Evolutionary conservation across 2,888 invertebrate genomes (phyloP), one percentile per base, ranked within the genome.

Genomic region (Magallana nippona): DNA sequence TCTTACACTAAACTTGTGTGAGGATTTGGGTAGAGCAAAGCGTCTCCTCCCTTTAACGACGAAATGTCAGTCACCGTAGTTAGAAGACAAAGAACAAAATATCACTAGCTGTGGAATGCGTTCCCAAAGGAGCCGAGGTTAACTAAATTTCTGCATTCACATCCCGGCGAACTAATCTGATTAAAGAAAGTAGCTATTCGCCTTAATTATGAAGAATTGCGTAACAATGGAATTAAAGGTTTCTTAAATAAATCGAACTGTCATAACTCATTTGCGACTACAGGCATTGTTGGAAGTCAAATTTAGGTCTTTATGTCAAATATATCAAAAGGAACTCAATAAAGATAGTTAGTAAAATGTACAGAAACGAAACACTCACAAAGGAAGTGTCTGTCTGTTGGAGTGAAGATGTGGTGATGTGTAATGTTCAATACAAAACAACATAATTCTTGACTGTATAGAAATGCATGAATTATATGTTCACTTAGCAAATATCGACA

Each of bases 121-220:
- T 10, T 71, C 71, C 71, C 71, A 22, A 22, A 32, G 15, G 71
- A 71, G 15, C 2, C 22, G 15, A 71, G 71, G 71, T 71, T 71
- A 71, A 71, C 71, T 13, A 71, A 71, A 71, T 71, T 71, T 71
- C 22, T 32, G 15, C 32, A 13, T 71, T 71, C 71, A 71, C 71
- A 71, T 71, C 15, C 22, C 11, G 71, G 32, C 71, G 27, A 8
- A 15, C 15, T 71, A 71, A 71, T 71, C 71, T 27, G 27, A 71
- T 71, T 71, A 71, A 63, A 71, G 22, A 15, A 22, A 27, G 71
- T 71, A 22, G 27, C 71, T 71, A 32, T 71, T 71, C 71, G 71
- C 32, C 71, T 71, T 71, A 11, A 15, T 71, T 22, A 71, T 71
- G 71, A 71, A 22, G 71, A 71, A 71, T 71, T 27, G 71, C 27